Base-by-base conservation (phyloP, 2,113 vertebrate genomes). In the Psettodes erumei region DNA sequence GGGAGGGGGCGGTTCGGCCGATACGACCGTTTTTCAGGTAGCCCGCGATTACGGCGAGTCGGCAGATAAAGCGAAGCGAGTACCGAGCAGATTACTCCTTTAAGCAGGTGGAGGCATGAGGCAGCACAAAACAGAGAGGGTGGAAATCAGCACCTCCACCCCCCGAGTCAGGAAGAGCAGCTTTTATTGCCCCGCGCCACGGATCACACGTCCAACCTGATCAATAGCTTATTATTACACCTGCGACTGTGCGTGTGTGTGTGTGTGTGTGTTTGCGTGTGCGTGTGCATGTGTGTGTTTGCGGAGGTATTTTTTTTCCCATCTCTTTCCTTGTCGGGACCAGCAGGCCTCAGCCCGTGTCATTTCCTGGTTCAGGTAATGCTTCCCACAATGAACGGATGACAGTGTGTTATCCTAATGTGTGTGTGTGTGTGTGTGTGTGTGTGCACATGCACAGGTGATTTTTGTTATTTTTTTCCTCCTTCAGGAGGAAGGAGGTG, bases 151-250 rank as follows among this genome's bases (percentile, higher is more conserved):
- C 77, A 45, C 70, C 51, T 60, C 60, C 33, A 30, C 74, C 19
- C 25, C 21, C n/a, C n/a, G n/a, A n/a, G n/a, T 47, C 23, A 56
- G 35, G 48, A 54, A 54, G 30, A 68, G 27, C 68, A 18, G 43
- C 61, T 58, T 75, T 63, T 73, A 62, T 81, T 64, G 59, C 61
- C 79, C 73, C 25, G 68, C 74, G 55, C 69, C 58, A 7, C 72
- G 21, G 70, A 47, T 79, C 83, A 75, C 77, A 62, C 55, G 40
- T 72, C 75, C 68, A 61, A 27, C 43, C 1, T 66, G 79, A 88
- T 86, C 86, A 79, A 88, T 89, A 86, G 16, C 74, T 56, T 72
- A 86, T 88, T 82, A 91, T 79, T 83, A 50, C 61, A 62, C 62
- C 28, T 45, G 33, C 67, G 7, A 47, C 8, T 25, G 12, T 4